phyloP scores from a whole-genome alignment of 2,888 invertebrate genomes.

The Bugulina stolonifera region DNA sequence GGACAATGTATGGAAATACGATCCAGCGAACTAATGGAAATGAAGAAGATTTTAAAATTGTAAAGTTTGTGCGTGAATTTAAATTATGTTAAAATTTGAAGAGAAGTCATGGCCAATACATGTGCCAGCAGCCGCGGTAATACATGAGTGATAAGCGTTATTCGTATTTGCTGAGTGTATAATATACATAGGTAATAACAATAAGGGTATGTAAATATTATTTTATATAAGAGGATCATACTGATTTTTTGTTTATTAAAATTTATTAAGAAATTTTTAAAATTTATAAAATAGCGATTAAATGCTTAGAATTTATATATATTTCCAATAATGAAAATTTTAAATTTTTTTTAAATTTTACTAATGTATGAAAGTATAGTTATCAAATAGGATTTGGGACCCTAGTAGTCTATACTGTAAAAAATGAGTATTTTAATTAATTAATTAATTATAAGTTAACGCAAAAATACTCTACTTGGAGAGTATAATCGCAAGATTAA shows the following conservation, averaged over 20 bases:
- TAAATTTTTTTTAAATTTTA: not conserved
- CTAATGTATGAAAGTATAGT: not conserved
- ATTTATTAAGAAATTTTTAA: too few species aligned
- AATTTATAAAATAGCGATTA: not conserved
- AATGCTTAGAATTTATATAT: not conserved
- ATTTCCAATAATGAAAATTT: not conserved
- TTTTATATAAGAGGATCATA: too few species aligned
- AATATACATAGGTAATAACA: not conserved
- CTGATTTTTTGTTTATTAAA: too few species aligned
- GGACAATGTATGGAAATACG: not conserved
- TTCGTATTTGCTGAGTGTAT: not conserved
- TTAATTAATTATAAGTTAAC: too few species aligned
- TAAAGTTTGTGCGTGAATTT: not conserved
- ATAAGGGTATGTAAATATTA: too few species aligned
- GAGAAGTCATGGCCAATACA: slow-evolving; percentile 1
- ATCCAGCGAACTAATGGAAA: not conserved
- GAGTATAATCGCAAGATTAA: not conserved
- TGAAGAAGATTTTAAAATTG: not conserved
- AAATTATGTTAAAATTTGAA: not conserved
- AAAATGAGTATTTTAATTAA: not conserved
- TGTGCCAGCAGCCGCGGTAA: slow-evolving; percentile 20
- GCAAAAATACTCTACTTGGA: not conserved
- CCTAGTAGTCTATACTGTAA: not conserved
- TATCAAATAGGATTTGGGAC: not conserved
- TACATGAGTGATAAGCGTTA: not conserved